phyloP scores from a whole-genome alignment of 2,888 invertebrate species.

The Cantharis rufa region DNA sequence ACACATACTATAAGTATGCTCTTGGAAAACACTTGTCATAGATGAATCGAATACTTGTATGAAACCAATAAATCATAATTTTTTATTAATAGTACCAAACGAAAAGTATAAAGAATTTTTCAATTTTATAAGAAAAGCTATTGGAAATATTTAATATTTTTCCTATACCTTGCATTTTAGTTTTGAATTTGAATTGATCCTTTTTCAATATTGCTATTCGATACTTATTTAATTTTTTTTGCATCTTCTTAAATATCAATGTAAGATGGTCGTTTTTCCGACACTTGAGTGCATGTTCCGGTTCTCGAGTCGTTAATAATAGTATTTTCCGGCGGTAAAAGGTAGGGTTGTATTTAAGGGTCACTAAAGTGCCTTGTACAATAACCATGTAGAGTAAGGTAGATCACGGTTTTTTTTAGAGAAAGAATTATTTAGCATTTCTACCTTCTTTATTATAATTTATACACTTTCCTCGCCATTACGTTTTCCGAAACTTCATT shows the following conservation, averaged over 20 bases:
- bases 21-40: neutral
- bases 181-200: neutral
- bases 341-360: slow-evolving; percentile 18
- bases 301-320: slow-evolving; percentile 19
- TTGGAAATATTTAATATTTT: neutral
- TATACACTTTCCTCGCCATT: neutral
- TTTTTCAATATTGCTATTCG: neutral
- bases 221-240: neutral
- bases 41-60: neutral
- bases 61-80: neutral
- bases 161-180: neutral
- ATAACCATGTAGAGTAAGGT: slow-evolving; percentile 10
- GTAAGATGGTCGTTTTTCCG: slow-evolving; percentile 1
- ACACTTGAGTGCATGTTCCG: slow-evolving; percentile 17
- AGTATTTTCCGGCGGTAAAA: slow-evolving; percentile 27
- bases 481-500: neutral
- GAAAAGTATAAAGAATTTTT: neutral
- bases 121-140: neutral
- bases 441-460: neutral
- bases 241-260: neutral
- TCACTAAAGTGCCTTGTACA: slow-evolving; percentile 12
- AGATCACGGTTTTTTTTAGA: slow-evolving; percentile 4
- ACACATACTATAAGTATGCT: neutral
- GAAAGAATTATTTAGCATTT: neutral
- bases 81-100: neutral